A percentile compares a stretch with the other conserved stretches of the same genome.
Conservation (phyloP, 2,797 vertebrate species). For the Bryconaethiops microstoma region DNA sequence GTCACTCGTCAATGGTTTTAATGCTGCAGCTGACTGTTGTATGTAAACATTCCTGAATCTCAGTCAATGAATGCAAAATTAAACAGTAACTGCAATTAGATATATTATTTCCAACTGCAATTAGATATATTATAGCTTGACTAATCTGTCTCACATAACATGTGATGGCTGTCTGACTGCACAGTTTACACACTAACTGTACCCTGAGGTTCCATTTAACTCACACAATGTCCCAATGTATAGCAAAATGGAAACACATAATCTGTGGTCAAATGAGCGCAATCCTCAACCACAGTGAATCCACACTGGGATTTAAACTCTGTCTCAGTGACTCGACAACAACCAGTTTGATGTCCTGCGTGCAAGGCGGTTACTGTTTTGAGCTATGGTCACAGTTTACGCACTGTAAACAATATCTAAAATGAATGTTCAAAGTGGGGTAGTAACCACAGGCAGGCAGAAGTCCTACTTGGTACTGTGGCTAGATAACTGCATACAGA, state of each 20-base stretch:
- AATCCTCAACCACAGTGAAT: background rate
- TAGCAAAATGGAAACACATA: background rate
- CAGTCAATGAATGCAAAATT: background rate
- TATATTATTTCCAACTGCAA: too few species aligned
- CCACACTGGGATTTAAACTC: background rate
- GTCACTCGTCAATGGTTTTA: too few species aligned
- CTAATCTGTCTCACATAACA: background rate
- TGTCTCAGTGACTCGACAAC: background rate
- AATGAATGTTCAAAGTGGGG: conserved; percentile 29
- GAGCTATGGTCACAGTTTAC: conserved; percentile 27
- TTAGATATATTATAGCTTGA: background rate
- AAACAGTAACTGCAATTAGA: too few species aligned
- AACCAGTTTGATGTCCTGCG: background rate
- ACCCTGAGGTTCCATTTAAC: background rate
- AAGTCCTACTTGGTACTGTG: conserved; percentile 27
- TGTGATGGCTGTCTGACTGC: background rate
- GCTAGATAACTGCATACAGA: conserved; percentile 30
- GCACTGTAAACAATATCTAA: conserved; percentile 22
- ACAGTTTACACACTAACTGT: background rate
- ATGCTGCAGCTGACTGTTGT: too few species aligned
- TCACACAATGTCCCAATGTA: background rate
- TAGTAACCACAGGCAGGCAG: conserved; percentile 20
- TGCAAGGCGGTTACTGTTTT: conserved; percentile 14
- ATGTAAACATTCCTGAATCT: background rate
- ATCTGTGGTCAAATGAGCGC: background rate